Evolutionary conservation across 2,888 invertebrate genomes (phyloP).

Genomic region (Adelognathus sp.): DNA sequence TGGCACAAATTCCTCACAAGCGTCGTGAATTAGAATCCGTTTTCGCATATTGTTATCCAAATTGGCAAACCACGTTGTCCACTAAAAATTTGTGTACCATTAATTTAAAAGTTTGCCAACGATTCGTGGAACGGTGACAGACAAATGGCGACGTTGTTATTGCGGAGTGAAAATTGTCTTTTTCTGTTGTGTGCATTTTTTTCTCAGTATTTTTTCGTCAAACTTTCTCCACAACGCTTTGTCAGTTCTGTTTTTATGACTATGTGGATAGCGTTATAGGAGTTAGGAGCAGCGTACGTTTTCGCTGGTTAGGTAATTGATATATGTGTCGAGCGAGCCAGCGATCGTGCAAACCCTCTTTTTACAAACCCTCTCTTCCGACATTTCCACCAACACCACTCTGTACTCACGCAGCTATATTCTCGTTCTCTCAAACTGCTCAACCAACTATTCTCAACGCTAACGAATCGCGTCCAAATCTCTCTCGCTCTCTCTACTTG

Average conservation of each 20-base stretch:
- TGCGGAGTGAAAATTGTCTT: conserved; percentile 40
- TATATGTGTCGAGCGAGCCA: conserved; percentile 67
- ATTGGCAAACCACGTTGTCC: conserved; percentile 28
- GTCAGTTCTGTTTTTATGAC: conserved; percentile 13
- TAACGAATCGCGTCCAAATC: conserved; percentile 77
- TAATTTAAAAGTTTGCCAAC: conserved; percentile 77
- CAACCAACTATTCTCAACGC: conserved; percentile 75
- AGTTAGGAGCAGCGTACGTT: conserved; percentile 29
- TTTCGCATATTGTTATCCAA: not conserved
- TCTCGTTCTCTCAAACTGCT: conserved; percentile 63
- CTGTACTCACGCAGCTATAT: conserved; percentile 10
- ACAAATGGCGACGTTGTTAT: conserved; percentile 71
- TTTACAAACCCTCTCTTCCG: not conserved
- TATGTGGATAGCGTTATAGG: conserved; percentile 3
- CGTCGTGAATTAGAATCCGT: not conserved
- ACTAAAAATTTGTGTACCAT: conserved; percentile 53
- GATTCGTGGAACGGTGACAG: conserved; percentile 62
- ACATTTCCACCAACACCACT: conserved; percentile 21
- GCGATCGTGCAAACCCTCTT: conserved; percentile 39
- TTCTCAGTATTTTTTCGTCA: conserved; percentile 33
- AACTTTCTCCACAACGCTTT: conserved; percentile 50
- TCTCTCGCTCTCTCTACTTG: conserved; percentile 35
- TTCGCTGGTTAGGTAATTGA: conserved; percentile 72
- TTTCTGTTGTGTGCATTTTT: conserved; percentile 19
- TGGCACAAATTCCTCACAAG: not conserved